A percentile compares a stretch with the other conserved stretches of the same genome.
These are phyloP conservation scores for Hydrolagus colliei DNA, from an alignment of 2,797 vertebrate genomes.

Conservation along the genomic window DNA sequence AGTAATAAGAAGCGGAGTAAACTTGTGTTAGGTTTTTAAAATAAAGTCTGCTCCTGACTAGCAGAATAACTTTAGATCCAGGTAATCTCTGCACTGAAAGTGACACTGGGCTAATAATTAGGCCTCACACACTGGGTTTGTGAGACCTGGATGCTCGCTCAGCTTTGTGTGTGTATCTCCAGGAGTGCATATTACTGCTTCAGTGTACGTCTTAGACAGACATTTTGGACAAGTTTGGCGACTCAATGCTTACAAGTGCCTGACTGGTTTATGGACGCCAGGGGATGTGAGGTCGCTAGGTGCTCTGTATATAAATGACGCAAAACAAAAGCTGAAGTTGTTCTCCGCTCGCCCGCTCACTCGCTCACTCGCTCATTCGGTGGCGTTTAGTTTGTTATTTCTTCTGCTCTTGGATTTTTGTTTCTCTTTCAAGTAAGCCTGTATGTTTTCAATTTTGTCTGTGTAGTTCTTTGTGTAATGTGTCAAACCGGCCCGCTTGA, in stretches of 20 bases:
- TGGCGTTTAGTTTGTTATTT: too few species aligned
- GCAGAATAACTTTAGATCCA: background rate
- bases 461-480: constrained; percentile 42
- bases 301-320: background rate
- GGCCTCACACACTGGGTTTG: background rate
- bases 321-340: background rate
- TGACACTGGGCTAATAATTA: constrained; percentile 7
- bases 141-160: background rate
- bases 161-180: background rate
- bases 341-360: background rate
- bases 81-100: constrained; percentile 13
- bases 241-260: background rate
- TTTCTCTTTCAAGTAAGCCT: constrained; percentile 49
- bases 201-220: background rate
- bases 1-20: background rate
- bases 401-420: constrained; percentile 36
- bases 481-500: constrained; percentile 49
- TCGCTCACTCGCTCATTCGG: too few species aligned
- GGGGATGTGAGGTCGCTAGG: background rate
- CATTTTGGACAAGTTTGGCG: constrained; percentile 13
- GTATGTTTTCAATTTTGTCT: constrained; percentile 36
- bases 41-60: background rate
- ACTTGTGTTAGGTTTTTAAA: background rate
- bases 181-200: background rate
- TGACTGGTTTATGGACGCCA: background rate